Evolutionary conservation across 2,797 vertebrate species (phyloP), one percentile per base, ranked within the genome.

Genomic region (Clarias fuscus): DNA sequence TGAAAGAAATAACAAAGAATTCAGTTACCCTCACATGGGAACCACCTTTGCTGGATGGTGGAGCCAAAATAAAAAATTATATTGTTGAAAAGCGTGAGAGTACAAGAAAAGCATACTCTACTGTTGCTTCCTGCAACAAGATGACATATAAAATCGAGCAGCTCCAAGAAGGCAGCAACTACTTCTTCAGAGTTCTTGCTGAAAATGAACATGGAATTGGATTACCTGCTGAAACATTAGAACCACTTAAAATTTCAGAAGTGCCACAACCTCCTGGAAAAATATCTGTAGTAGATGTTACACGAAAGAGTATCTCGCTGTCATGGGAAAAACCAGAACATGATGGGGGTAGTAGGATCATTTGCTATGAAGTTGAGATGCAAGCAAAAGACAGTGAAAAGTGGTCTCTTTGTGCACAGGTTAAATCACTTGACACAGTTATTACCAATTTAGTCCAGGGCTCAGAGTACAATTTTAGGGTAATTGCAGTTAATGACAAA

Each of bases 341-440:
- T 43, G 98, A 99, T 90, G 98, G 98, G 89, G 98, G 98, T 88
- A 99, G 98, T 93, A 99, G 98, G 96, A 98, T 99, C 90, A 96
- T 95, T 89, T 91, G 95, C 87, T 99, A 99, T 89, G 86, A 96
- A 86, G 95, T 99, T 76, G 98, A 99, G 96, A 99, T 99, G 97
- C 97, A 97, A 92, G 94, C 92, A 59, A 97, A 96, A 88, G 97
- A 95, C 90, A 97, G 97, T 93, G 95, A 97, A 84, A 96, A 95
- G 84, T 99, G 98, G 98, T 96, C 94, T 90, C 92, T 92, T 2
- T 98, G 96, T 92, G 95, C 95, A 88, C 96, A 98, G 86, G 96
- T 96, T 87, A 99, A 97, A 94, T 94, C 95, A 82, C 89, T 96
- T 78, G 96, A 98, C 91, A 93, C 95, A 73, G 96, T 95, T 30